Evolutionary conservation across 2,113 vertebrate genomes (phyloP).

Genomic region (Hippocampus comes): DNA sequence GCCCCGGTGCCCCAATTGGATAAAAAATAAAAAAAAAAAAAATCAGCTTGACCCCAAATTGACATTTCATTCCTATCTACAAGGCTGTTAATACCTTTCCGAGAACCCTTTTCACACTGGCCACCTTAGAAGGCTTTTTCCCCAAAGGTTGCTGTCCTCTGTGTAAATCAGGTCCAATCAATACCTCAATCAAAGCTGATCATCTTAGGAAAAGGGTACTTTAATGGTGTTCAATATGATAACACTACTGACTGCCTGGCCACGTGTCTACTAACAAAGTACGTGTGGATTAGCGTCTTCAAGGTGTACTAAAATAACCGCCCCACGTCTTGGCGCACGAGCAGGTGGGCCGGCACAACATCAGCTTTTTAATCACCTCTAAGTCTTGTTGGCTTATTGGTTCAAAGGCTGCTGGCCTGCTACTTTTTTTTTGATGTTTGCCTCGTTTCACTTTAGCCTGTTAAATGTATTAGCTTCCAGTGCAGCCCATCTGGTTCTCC

Average conservation of each 20-base stretch:
- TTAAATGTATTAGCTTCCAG: conserved; percentile 19
- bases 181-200: neutral
- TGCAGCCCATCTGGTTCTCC: too few relatives aligned
- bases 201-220: neutral
- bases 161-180: too few relatives aligned
- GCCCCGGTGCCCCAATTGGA: too few relatives aligned
- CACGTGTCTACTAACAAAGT: conserved; percentile 1
- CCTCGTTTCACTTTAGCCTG: conserved; percentile 27
- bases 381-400: conserved; percentile 40
- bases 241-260: neutral
- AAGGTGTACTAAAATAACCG: conserved; percentile 51
- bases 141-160: too few relatives aligned
- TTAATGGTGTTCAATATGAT: neutral
- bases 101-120: neutral
- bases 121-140: too few relatives aligned
- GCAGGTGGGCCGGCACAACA: conserved; percentile 17
- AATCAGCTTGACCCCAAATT: too few relatives aligned
- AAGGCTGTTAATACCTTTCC: neutral
- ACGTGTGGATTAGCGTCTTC: conserved; percentile 50
- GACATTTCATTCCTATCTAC: too few relatives aligned
- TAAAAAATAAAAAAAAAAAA: too few relatives aligned
- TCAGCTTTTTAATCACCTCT: conserved; percentile 46
- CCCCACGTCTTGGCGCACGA: conserved; percentile 20
- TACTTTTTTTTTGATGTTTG: conserved; percentile 10
- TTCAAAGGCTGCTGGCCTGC: conserved; percentile 24